Evolutionary conservation across 2,113 vertebrate species (phyloP).

Genomic region (Sterrhoptilus dennistouni): DNA sequence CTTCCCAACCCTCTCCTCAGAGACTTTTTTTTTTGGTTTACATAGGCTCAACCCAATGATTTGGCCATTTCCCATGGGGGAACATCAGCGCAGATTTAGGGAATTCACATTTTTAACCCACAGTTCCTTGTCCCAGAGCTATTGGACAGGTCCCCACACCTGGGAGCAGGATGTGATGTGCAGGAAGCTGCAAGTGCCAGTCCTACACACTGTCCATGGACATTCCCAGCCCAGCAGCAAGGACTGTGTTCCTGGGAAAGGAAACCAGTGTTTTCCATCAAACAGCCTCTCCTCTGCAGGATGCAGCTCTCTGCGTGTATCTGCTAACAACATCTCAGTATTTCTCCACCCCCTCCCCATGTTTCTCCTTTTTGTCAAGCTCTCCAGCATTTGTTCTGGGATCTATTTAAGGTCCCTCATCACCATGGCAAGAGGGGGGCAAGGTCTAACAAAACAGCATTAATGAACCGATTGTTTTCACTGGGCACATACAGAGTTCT

Average conservation of each 20-base stretch:
- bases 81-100: not conserved
- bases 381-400: slow-evolving; percentile 59
- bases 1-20: not conserved
- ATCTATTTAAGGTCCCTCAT: slow-evolving; percentile 66
- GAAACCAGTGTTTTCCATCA: not conserved
- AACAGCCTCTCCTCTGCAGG: slow-evolving; percentile 32
- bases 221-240: not conserved
- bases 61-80: not conserved
- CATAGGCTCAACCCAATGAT: not conserved
- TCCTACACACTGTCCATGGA: rapidly evolving
- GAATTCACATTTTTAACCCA: not conserved
- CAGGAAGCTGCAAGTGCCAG: not conserved
- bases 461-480: slow-evolving; percentile 64
- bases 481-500: slow-evolving; percentile 31
- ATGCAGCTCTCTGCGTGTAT: slow-evolving; percentile 1
- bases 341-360: slow-evolving; percentile 58
- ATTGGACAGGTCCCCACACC: not conserved
- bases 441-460: slow-evolving; percentile 63
- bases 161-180: not conserved
- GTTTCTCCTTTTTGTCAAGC: slow-evolving; percentile 35
- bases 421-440: slow-evolving; percentile 51
- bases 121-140: rapidly evolving
- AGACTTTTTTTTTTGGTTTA: not conserved
- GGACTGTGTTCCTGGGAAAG: not conserved
- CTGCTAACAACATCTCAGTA: slow-evolving; percentile 48